These are phyloP conservation scores for Tenualosa thibaudeaui DNA, from an alignment of 2,797 vertebrate species.

Conservation along the genomic window DNA sequence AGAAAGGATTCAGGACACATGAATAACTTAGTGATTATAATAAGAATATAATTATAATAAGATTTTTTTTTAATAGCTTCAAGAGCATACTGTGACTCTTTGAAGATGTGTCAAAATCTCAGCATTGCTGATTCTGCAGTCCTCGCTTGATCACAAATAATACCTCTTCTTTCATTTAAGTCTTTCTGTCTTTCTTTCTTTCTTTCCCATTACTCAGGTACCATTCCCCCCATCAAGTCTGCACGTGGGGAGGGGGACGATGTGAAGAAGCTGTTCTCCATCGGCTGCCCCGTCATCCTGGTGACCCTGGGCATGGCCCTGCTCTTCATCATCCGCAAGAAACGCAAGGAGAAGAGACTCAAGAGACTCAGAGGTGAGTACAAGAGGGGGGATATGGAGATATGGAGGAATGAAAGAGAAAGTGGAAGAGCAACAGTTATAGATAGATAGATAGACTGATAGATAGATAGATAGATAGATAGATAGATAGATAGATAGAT, in stretches of 20 bases:
- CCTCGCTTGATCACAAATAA: too few species aligned
- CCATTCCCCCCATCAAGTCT: conserved; percentile 96
- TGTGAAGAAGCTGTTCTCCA: conserved; percentile 96
- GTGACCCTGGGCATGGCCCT: conserved; percentile 90
- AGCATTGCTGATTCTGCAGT: too few species aligned
- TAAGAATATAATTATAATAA: too few species aligned
- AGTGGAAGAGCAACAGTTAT: neutral
- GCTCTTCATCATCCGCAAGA: conserved; percentile 94
- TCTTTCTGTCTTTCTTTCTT: neutral
- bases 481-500: neutral
- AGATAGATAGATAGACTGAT: conserved; percentile 24
- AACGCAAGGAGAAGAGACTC: conserved; percentile 95
- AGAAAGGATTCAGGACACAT: too few species aligned
- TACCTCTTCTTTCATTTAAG: neutral
- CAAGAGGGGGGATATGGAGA: neutral
- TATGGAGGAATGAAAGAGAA: neutral
- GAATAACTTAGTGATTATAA: too few species aligned
- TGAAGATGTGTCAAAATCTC: too few species aligned
- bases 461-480: neutral
- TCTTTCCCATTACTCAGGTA: conserved; percentile 72
- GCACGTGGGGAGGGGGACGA: conserved; percentile 92
- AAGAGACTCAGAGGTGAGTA: conserved; percentile 92
- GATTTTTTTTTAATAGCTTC: too few species aligned
- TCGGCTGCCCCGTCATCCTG: conserved; percentile 93
- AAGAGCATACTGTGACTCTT: too few species aligned